Conservation (phyloP, 1,140 invertebrate genomes). For the Proales similis region DNA sequence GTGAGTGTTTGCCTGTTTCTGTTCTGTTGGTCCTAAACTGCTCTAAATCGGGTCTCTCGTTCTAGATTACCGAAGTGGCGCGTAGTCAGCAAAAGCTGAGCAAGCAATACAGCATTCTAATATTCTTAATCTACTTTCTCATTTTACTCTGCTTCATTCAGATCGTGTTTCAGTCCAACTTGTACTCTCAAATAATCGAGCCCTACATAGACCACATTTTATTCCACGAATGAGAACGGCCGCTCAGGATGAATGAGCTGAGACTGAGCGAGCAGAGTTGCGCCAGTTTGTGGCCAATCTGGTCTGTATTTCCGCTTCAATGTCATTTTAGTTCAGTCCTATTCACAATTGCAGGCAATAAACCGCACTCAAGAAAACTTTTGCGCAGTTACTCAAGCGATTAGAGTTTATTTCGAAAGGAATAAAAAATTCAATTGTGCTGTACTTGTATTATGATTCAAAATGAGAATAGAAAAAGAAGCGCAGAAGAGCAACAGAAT, state of each 20-base stretch:
- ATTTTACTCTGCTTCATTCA: constrained; percentile 14
- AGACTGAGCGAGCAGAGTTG: not conserved
- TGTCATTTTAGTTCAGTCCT: too few relatives aligned
- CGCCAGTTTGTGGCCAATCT: not conserved
- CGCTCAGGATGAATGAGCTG: not conserved
- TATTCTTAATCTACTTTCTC: constrained; percentile 3
- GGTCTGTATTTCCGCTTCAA: not conserved
- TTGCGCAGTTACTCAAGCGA: too few relatives aligned
- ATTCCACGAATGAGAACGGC: too few relatives aligned
- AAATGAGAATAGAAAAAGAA: too few relatives aligned
- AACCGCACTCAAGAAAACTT: too few relatives aligned
- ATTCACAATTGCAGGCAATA: too few relatives aligned
- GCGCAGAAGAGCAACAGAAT: too few relatives aligned
- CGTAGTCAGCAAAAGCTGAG: constrained; percentile 24
- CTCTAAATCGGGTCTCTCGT: not conserved
- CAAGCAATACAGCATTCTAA: not conserved
- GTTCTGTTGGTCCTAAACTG: not conserved
- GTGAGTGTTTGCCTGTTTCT: not conserved
- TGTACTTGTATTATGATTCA: too few relatives aligned
- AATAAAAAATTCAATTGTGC: too few relatives aligned
- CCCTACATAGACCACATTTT: constrained; percentile 14
- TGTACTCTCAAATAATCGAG: constrained; percentile 11
- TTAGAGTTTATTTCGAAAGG: too few relatives aligned
- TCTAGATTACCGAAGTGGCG: constrained; percentile 18
- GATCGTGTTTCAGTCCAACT: constrained; percentile 13